Base-by-base conservation (phyloP, 2,888 invertebrate genomes). In the Blera fallax region DNA sequence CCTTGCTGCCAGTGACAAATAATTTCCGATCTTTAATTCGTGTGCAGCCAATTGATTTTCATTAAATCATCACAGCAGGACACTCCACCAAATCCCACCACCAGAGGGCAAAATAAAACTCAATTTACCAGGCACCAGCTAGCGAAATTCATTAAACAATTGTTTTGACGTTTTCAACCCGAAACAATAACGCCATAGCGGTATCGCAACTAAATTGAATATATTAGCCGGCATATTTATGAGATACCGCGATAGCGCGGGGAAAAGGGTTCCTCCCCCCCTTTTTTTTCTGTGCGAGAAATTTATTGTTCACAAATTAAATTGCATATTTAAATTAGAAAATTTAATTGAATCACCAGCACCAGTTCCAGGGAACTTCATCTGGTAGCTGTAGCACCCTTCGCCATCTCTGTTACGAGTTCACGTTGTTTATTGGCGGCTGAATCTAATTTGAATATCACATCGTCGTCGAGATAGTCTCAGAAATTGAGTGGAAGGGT, bases 301-400 rank as follows among this genome's bases (percentile, higher is more conserved):
- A 70, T 70, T 70, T 70, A 70, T 70, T 70, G 78, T 70, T 62
- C 65, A 79, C 72, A 79, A 72, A 79, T 79, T 72, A 79, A 79
- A 79, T 79, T 73, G 72, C 65, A 79, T 72, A 79, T 79, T 79
- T 73, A 58, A 79, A 79, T 79, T 79, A 79, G 37, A 60, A 72
- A 79, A 72, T 79, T 72, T 72, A 79, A 79, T 79, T 79, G 79
- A 65, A 64, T 56, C 54, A 62, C 69, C 72, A 64, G 48, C 54
- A 62, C 69, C 37, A 77, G 24, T 58, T 65, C 29, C 27, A 21
- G 7, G 11, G 14, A 43, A 6, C 16, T 0, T 1, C 11, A 43
- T 43, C 43, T 16, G 14, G 43, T 16, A 43, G 14, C 16, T 6
- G 5, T 2, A 43, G 16, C 16, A 16, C 34, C 34, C 8, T 8